These are phyloP conservation scores for Acromyrmex heyeri DNA, from an alignment of 1,140 invertebrate genomes.

Conservation along the genomic window DNA sequence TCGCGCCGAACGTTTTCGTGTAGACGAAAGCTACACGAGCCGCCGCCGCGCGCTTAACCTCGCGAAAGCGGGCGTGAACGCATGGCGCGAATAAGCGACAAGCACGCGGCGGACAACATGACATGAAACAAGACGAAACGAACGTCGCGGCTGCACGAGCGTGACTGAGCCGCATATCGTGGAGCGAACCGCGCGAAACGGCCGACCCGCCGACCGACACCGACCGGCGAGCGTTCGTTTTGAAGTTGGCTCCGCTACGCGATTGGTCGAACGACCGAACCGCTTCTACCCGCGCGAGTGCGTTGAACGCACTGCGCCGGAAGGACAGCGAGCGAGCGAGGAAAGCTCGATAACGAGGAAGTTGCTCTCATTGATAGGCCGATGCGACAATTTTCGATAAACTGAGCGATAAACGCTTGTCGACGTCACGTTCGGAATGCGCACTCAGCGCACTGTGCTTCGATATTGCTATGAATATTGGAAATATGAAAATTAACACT, in stretches of 20 bases:
- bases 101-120: constrained; percentile 23
- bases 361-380: background rate
- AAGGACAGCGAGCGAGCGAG: constrained; percentile 12
- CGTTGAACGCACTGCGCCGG: constrained; percentile 37
- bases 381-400: constrained; percentile 20
- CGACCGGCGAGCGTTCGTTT: constrained; percentile 35
- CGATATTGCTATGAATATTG: background rate
- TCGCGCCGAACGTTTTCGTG: background rate
- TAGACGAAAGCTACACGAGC: background rate
- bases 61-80: background rate
- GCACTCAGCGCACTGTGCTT: too few species aligned
- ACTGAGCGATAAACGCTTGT: constrained; percentile 16
- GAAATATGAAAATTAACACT: background rate
- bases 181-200: background rate
- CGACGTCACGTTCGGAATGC: background rate
- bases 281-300: constrained; percentile 20
- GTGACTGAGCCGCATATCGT: constrained; percentile 16
- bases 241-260: constrained; percentile 36
- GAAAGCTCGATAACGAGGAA: constrained; percentile 28
- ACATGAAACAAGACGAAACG: background rate
- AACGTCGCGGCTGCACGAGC: constrained; percentile 32
- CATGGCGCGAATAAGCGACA: background rate
- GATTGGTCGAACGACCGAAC: constrained; percentile 14
- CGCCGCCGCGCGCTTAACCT: constrained; percentile 49
- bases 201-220: background rate